phyloP scores from a whole-genome alignment of 2,797 vertebrate genomes.

The Aphelocoma californica region DNA sequence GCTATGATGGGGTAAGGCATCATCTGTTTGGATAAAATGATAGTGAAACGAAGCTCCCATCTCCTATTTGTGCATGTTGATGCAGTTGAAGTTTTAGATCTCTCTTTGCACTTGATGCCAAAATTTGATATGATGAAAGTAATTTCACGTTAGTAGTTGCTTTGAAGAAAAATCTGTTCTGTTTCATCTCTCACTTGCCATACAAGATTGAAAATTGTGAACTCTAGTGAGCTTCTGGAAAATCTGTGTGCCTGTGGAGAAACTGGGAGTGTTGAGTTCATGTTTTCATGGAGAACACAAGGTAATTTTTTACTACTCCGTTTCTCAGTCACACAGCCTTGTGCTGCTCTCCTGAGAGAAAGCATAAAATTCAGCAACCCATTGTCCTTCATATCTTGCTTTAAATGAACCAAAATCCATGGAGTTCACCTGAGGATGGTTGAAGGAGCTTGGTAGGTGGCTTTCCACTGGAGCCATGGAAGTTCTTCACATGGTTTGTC shows the following conservation, averaged over 20 bases:
- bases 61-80: neutral
- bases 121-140: neutral
- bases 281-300: neutral
- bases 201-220: neutral
- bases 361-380: neutral
- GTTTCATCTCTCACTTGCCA: neutral
- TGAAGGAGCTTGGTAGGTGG: neutral
- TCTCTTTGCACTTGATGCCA: neutral
- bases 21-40: neutral
- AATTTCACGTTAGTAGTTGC: neutral
- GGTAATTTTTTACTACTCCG: neutral
- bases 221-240: neutral
- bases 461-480: neutral
- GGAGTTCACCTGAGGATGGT: neutral
- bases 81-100: neutral
- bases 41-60: neutral
- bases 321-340: neutral
- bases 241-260: neutral
- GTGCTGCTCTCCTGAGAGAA: neutral
- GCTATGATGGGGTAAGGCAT: neutral
- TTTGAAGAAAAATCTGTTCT: slow-evolving; percentile 12
- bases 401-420: neutral
- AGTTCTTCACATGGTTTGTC: neutral
- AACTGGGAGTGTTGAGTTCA: neutral
- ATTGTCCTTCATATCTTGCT: neutral